Base-by-base conservation (phyloP, 2,888 invertebrate species). In the Troglohyphantes excavatus region DNA sequence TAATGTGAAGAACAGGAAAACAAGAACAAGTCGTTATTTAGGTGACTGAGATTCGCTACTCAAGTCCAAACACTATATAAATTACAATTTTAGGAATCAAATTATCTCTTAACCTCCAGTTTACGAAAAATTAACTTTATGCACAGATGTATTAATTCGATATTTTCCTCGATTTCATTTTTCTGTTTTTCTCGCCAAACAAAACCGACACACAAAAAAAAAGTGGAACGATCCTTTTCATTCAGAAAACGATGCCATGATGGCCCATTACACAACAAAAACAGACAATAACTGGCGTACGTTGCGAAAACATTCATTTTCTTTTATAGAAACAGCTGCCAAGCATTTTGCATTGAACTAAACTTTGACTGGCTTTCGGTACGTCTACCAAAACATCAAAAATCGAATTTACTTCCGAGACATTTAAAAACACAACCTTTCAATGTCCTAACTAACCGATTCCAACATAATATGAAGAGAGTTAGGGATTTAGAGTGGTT, bases 311-410 rank as follows among this genome's bases (percentile, higher is more conserved):
- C 59, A 23, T 43, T 2, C 39, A 23, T 23, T 78, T 46, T 53
- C 53, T 53, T 53, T 43, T 63, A 21, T 17, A 6, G 33, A 79
- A 86, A 79, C 86, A 86, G 86, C 86, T 86, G 86, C 72, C 61
- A 53, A 88, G 43, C 72, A 29, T 26, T 75, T 81, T 46, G n/a
- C 82, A 76, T 61, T 26, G 43, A 83, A 46, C 67, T 76, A 85
- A 89, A 89, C 81, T 88, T 88, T 81, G 81, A 68, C 87, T 73
- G 17, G 19, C 23, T 2, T 67, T 27, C 13, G 13, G 33, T 89
- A 89, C 88, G 61, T 82, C 76, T 89, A 89, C 88, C 53, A 53
- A 53, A 76, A 76, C 63, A 11, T 13, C 13, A 82, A 89, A 88
- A 89, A 89, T 89, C 88, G 88, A 89, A 89, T 39, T 29, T 43